phyloP scores from a whole-genome alignment of 1,140 invertebrate species.

The Lerema accius region DNA sequence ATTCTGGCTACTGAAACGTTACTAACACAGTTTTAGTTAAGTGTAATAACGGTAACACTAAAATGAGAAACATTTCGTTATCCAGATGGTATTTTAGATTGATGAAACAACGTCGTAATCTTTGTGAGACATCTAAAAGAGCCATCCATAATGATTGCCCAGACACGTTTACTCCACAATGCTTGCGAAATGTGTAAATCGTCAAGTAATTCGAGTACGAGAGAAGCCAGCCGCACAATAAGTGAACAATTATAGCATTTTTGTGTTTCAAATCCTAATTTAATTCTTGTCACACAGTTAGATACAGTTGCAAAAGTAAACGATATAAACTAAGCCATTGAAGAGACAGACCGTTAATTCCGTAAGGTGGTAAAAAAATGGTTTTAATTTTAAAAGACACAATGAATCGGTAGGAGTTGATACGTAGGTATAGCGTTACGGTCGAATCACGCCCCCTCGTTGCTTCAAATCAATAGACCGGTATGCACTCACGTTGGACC shows the following conservation, averaged over 20 bases:
- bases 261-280: neutral
- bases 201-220: constrained; percentile 29
- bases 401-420: neutral
- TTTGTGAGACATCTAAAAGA: constrained; percentile 63
- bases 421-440: constrained; percentile 42
- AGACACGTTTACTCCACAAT: constrained; percentile 49
- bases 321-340: neutral
- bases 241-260: constrained; percentile 8
- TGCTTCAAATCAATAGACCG: constrained; percentile 71
- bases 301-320: neutral
- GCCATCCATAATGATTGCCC: constrained; percentile 57
- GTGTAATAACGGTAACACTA: constrained; percentile 24
- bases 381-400: constrained; percentile 11
- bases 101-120: constrained; percentile 58
- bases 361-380: neutral
- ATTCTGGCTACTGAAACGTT: constrained; percentile 23
- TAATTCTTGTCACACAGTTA: neutral
- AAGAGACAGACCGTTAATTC: neutral
- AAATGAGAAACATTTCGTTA: constrained; percentile 42
- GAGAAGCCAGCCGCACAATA: neutral
- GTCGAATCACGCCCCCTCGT: constrained; percentile 67
- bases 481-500: constrained; percentile 40
- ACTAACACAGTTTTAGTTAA: constrained; percentile 33
- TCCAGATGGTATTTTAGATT: constrained; percentile 51
- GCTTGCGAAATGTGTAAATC: constrained; percentile 47